These are phyloP conservation scores for Morinoia aosen DNA, from an alignment of 2,888 invertebrate genomes.

Conservation along the genomic window DNA sequence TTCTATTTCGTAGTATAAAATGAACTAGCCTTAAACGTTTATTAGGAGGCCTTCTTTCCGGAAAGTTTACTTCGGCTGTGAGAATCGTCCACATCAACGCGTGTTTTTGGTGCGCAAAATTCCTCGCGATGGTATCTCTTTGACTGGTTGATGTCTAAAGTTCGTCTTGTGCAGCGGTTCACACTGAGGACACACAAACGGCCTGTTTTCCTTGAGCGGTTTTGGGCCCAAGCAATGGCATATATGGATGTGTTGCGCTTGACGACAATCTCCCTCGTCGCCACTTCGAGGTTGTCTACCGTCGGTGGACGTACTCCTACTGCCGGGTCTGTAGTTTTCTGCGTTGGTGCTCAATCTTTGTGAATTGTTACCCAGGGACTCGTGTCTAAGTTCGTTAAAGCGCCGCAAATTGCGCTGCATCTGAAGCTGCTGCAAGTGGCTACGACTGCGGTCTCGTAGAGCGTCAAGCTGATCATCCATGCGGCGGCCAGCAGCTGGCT, in stretches of 20 bases:
- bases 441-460: background rate
- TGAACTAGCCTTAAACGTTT: too few relatives aligned
- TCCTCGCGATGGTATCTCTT: conserved; percentile 13
- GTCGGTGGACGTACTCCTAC: background rate
- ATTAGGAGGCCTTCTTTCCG: background rate
- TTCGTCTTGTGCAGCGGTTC: conserved; percentile 11
- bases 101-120: background rate
- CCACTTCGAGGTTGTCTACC: background rate
- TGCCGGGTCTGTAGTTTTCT: background rate
- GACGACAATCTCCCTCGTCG: background rate
- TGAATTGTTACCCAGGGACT: background rate
- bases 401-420: background rate
- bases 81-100: background rate
- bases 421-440: background rate
- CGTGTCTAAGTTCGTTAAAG: background rate
- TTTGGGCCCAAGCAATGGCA: conserved; percentile 35
- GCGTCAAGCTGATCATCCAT: background rate
- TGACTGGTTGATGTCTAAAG: conserved; percentile 8
- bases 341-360: background rate
- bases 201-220: background rate
- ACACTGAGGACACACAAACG: conserved; percentile 40
- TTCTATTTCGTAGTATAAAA: too few relatives aligned
- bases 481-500: background rate
- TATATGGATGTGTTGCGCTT: conserved; percentile 28
- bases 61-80: background rate